Evolutionary conservation across 2,888 invertebrate species (phyloP).

Genomic region (Tachina lurida): DNA sequence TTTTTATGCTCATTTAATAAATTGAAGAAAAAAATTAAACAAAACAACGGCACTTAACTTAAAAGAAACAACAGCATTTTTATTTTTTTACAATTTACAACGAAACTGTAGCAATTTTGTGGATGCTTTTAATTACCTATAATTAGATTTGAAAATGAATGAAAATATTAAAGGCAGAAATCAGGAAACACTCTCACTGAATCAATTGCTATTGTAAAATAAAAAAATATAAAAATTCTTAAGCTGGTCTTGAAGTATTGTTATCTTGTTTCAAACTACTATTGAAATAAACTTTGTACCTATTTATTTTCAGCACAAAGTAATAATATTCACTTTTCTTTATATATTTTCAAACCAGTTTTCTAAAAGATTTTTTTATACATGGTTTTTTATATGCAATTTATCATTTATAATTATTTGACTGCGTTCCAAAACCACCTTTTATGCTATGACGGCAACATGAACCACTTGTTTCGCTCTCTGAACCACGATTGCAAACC

Average conservation of each 20-base stretch:
- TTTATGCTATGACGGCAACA: conserved; percentile 54
- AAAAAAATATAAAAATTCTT: neutral
- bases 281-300: neutral
- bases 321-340: conserved; percentile 60
- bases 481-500: too few relatives aligned
- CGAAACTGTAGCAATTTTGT: conserved; percentile 10
- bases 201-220: neutral
- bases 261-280: conserved; percentile 6
- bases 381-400: conserved; percentile 21
- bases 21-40: conserved; percentile 14
- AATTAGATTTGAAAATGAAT: conserved; percentile 8
- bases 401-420: conserved; percentile 53
- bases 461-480: too few relatives aligned
- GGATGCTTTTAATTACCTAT: conserved; percentile 15
- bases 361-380: conserved; percentile 11
- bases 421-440: conserved; percentile 39
- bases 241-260: conserved; percentile 20
- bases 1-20: conserved; percentile 75
- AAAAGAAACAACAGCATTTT: neutral
- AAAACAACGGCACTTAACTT: conserved; percentile 26
- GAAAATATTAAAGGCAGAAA: neutral
- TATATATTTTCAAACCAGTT: conserved; percentile 62
- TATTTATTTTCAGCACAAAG: neutral
- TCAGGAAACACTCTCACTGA: neutral
- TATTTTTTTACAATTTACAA: conserved; percentile 16